Conservation (phyloP, 2,113 vertebrate species). For the Podocnemis expansa region DNA sequence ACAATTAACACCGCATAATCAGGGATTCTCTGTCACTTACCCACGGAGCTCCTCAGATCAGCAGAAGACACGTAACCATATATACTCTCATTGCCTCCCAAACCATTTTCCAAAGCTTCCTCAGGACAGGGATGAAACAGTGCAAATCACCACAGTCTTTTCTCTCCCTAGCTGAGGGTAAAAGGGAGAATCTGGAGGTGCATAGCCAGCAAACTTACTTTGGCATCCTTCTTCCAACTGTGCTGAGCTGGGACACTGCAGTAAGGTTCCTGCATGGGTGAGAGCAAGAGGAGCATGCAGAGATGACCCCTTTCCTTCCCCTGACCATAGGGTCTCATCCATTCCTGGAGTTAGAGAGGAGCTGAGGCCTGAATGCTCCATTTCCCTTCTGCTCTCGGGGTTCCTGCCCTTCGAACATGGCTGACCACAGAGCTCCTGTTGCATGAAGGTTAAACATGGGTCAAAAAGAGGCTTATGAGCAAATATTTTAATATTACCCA, state of each 20-base stretch:
- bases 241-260: background rate
- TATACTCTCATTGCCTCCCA: background rate
- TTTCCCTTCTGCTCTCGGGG: background rate
- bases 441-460: rapidly evolving
- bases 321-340: background rate
- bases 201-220: background rate
- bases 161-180: background rate
- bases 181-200: background rate
- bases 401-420: background rate
- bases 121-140: background rate
- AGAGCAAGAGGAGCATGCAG: background rate
- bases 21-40: background rate
- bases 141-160: background rate
- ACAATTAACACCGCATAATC: background rate
- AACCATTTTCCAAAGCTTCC: background rate
- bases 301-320: background rate
- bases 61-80: background rate
- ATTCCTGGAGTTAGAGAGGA: background rate
- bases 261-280: background rate
- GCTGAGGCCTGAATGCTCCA: background rate
- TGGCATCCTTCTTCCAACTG: background rate
- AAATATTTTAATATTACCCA: background rate
- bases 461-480: background rate
- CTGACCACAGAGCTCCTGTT: background rate
- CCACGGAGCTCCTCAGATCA: background rate